Evolutionary conservation across 2,888 invertebrate species (phyloP).

Genomic region (Steinernema carpocapsae): DNA sequence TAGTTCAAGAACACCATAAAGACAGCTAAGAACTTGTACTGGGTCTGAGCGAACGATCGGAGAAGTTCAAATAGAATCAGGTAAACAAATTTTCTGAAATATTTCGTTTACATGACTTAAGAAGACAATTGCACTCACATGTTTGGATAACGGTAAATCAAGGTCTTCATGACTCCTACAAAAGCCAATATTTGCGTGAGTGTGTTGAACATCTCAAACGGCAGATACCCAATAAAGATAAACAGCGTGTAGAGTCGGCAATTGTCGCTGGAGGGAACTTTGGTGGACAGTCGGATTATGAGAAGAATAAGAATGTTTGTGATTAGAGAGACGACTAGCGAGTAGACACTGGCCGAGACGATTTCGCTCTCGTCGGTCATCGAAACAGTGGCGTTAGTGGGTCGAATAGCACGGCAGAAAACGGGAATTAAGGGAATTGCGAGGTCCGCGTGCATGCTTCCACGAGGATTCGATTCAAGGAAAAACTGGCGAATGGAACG

Average conservation of each 20-base stretch:
- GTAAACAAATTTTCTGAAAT: background rate
- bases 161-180: background rate
- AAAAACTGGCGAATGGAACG: background rate
- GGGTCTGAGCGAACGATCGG: constrained; percentile 15
- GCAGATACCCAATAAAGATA: constrained; percentile 10
- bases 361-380: background rate
- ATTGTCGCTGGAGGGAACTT: background rate
- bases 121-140: background rate
- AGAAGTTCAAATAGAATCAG: background rate
- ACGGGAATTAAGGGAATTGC: too few relatives aligned
- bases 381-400: background rate
- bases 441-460: background rate
- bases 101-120: background rate
- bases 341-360: background rate
- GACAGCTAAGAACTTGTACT: constrained; percentile 22
- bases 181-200: background rate
- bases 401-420: too few relatives aligned
- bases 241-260: constrained; percentile 24
- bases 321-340: constrained; percentile 22
- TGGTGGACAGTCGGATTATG: background rate
- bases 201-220: background rate
- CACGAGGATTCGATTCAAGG: background rate
- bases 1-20: constrained; percentile 31
- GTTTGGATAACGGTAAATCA: background rate
- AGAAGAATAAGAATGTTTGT: background rate